Percentiles rank a stretch among this genome's conserved stretches.
These are phyloP conservation scores for Nineta flava DNA, from an alignment of 2,888 invertebrate genomes.

Conservation along the genomic window DNA sequence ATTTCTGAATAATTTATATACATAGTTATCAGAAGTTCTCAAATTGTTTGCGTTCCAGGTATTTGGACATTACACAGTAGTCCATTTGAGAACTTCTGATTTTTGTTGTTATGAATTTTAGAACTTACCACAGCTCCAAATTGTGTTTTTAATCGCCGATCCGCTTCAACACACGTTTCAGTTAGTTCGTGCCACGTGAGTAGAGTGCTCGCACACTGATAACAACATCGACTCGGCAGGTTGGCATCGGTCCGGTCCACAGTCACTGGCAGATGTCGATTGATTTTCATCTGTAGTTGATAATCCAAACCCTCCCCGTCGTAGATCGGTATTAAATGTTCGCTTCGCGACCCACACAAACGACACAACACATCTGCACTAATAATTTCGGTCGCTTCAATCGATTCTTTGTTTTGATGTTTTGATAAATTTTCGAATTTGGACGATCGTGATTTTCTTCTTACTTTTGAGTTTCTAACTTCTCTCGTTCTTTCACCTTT, in stretches of 20 bases:
- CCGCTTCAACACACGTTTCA: slow-evolving; percentile 36
- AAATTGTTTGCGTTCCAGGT: too few species aligned
- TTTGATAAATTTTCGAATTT: too few species aligned
- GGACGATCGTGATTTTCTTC: too few species aligned
- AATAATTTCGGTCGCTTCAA: slow-evolving; percentile 8
- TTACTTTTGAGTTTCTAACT: too few species aligned
- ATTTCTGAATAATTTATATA: too few species aligned
- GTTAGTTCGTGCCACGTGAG: slow-evolving; percentile 47
- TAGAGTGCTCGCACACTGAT: slow-evolving; percentile 44
- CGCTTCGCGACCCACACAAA: slow-evolving; percentile 35
- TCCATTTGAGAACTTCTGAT: too few species aligned
- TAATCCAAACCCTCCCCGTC: slow-evolving; percentile 42
- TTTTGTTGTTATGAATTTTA: too few species aligned
- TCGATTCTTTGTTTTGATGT: too few species aligned
- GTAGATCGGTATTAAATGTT: slow-evolving; percentile 42
- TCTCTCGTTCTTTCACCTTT: too few species aligned
- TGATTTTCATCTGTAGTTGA: slow-evolving; percentile 42
- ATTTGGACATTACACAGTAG: too few species aligned
- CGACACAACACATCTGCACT: slow-evolving; percentile 28
- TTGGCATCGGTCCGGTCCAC: slow-evolving; percentile 32
- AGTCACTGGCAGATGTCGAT: slow-evolving; percentile 44
- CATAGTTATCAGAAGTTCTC: too few species aligned
- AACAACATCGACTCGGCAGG: slow-evolving; percentile 44
- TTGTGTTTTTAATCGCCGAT: slow-evolving; percentile 27
- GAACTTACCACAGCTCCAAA: slow-evolving; percentile 11